Evolutionary conservation across 2,888 invertebrate species (phyloP).

Genomic region (Sinotaia quadrata): DNA sequence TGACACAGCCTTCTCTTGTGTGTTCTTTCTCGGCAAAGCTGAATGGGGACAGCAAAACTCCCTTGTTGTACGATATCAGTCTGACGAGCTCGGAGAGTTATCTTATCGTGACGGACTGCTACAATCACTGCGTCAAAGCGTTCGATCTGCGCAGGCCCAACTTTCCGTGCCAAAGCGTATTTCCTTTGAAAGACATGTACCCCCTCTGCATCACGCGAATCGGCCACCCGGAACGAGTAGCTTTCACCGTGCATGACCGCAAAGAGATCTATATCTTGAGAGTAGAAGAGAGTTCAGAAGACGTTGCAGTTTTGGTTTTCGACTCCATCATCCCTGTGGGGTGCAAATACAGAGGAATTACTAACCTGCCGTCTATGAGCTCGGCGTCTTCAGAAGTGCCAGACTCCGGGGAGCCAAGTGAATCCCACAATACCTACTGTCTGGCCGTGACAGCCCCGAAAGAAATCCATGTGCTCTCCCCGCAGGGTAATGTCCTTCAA

Average conservation of each 20-base stretch:
- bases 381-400: not conserved
- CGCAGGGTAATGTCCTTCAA: constrained; percentile 7
- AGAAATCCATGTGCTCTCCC: constrained; percentile 20
- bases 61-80: constrained; percentile 15
- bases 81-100: constrained; percentile 3
- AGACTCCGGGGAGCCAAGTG: not conserved
- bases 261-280: not conserved
- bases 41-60: constrained; percentile 10
- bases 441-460: constrained; percentile 21
- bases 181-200: not conserved
- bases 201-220: constrained; percentile 19
- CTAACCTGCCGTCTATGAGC: not conserved
- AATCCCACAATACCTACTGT: not conserved
- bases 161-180: constrained; percentile 11
- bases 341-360: constrained; percentile 16
- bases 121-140: constrained; percentile 22
- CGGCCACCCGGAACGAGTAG: constrained; percentile 12
- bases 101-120: constrained; percentile 21
- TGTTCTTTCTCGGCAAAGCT: constrained; percentile 14
- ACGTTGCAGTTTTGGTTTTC: not conserved
- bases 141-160: constrained; percentile 13
- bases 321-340: not conserved
- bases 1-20: not conserved
- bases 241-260: constrained; percentile 15
- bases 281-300: not conserved